These are phyloP conservation scores for Eretmochelys imbricata DNA, from an alignment of 2,113 vertebrate genomes.

Conservation along the genomic window DNA sequence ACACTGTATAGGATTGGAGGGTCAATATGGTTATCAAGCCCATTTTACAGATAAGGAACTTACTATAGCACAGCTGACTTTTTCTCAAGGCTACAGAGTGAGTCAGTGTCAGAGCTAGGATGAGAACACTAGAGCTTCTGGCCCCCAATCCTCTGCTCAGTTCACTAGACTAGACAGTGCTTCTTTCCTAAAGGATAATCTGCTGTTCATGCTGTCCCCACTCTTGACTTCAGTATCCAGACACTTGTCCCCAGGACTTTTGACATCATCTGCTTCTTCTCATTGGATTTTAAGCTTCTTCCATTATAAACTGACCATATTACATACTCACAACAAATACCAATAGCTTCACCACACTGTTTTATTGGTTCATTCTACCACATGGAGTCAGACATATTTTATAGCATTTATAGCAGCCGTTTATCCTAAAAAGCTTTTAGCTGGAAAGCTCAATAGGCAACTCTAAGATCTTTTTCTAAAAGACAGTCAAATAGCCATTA, in stretches of 20 bases:
- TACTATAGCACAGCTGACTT: not conserved
- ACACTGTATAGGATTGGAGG: not conserved
- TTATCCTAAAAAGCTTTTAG: not conserved
- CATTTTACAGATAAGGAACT: not conserved
- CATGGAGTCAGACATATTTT: not conserved
- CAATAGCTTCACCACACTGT: not conserved
- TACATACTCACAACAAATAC: not conserved
- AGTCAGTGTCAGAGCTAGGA: not conserved
- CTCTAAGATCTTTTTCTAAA: not conserved
- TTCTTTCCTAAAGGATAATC: not conserved
- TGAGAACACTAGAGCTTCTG: not conserved
- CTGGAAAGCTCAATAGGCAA: not conserved
- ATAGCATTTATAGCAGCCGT: not conserved
- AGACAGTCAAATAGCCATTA: not conserved
- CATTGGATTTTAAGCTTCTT: not conserved
- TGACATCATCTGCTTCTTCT: not conserved
- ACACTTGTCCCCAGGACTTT: not conserved
- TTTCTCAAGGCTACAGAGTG: not conserved
- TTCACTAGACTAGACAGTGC: fast-evolving
- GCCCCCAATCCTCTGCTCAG: not conserved
- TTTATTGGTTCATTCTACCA: not conserved
- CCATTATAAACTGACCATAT: not conserved
- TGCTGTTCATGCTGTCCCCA: not conserved
- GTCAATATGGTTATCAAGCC: not conserved
- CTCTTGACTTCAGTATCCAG: not conserved